Evolutionary conservation across 2,113 vertebrate genomes (phyloP).

Genomic region (Xiphophorus hellerii): DNA sequence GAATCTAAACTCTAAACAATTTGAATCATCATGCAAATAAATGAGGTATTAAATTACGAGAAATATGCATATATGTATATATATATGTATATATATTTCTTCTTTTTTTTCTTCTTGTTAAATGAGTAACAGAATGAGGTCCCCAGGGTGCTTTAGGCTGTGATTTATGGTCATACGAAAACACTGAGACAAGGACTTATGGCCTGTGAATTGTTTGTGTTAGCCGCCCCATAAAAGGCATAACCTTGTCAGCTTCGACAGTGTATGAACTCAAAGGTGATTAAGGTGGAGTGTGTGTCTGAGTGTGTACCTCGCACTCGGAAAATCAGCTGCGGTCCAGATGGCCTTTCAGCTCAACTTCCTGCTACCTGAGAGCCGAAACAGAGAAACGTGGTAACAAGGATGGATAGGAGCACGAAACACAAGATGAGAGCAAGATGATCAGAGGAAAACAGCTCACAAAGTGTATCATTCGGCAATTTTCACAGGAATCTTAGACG

Average conservation of each 20-base stretch:
- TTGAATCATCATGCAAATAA: neutral
- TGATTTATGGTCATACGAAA: constrained; percentile 84
- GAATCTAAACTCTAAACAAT: neutral
- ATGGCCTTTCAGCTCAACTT: constrained; percentile 71
- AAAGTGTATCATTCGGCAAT: neutral
- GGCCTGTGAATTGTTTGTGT: constrained; percentile 85
- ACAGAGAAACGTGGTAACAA: neutral
- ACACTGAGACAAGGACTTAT: constrained; percentile 84
- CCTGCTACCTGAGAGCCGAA: constrained; percentile 12
- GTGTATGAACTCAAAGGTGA: constrained; percentile 38
- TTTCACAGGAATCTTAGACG: neutral
- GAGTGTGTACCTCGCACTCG: constrained; percentile 33
- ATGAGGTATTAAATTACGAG: no score
- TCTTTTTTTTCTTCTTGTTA: neutral
- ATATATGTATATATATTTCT: neutral
- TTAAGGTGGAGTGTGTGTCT: constrained; percentile 22
- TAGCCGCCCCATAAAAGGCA: constrained; percentile 81
- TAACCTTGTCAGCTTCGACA: constrained; percentile 74
- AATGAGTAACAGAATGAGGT: constrained; percentile 67
- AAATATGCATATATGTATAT: neutral
- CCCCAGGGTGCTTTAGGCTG: constrained; percentile 69
- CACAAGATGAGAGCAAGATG: neutral
- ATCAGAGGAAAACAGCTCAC: neutral
- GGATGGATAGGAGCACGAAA: neutral
- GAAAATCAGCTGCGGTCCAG: constrained; percentile 84